Evolutionary conservation across 2,113 vertebrate genomes (phyloP).

Genomic region (Pluvianellus socialis): DNA sequence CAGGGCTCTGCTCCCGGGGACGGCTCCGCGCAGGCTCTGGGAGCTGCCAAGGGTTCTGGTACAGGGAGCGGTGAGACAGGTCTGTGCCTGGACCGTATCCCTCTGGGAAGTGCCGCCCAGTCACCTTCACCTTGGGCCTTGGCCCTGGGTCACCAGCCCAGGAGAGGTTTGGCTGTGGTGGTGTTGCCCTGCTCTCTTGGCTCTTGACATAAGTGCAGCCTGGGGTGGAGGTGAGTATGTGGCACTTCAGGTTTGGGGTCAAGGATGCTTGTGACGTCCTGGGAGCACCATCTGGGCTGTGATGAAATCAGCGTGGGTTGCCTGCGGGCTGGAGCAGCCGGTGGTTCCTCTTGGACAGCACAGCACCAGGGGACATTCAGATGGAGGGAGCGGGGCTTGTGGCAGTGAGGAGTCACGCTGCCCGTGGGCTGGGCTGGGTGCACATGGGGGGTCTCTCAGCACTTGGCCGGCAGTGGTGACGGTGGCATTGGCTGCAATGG

Average conservation of each 20-base stretch:
- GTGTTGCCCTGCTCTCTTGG: background rate
- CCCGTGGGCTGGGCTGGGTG: background rate
- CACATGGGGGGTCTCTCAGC: background rate
- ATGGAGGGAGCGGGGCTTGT: background rate
- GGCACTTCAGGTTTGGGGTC: background rate
- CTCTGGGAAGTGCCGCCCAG: background rate
- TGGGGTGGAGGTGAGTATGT: accelerated
- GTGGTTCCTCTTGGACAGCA: background rate
- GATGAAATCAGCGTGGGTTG: background rate
- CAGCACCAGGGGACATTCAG: accelerated
- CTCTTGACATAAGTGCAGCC: background rate
- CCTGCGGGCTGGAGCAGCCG: background rate
- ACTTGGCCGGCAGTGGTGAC: background rate
- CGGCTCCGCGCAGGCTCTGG: background rate
- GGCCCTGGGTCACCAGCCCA: background rate
- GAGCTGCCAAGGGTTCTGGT: background rate
- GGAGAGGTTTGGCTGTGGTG: background rate
- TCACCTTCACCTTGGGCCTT: background rate
- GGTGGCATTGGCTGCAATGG: background rate
- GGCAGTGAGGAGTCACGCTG: background rate
- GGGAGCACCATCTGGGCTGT: background rate
- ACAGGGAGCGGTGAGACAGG: accelerated
- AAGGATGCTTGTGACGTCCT: background rate
- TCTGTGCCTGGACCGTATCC: accelerated
- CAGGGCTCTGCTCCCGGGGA: background rate